These are phyloP conservation scores for Hydra vulgaris DNA, from an alignment of 30 jellyfish, hydroid and myxozoan genomes.

Conservation along the genomic window DNA sequence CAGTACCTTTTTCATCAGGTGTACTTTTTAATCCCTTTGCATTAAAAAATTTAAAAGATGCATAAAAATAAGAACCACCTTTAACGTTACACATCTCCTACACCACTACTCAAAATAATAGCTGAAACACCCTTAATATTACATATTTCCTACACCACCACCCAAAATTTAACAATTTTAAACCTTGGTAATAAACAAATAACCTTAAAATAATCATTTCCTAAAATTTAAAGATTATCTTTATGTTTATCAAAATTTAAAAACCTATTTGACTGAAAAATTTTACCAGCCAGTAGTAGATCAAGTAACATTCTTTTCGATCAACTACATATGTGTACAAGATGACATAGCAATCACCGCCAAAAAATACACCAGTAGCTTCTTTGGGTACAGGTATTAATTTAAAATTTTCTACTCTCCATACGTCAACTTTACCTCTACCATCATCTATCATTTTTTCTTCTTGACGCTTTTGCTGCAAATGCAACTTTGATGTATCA, in stretches of 20 bases:
- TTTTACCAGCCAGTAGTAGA: constrained; percentile 95
- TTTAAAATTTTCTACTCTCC: constrained; percentile 86
- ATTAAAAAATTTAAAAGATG: background rate
- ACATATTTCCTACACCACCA: too few relatives aligned
- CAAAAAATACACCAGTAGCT: constrained; percentile 69
- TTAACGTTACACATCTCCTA: too few relatives aligned
- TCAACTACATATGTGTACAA: constrained; percentile 63
- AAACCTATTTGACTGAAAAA: background rate
- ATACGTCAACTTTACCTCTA: constrained; percentile 66
- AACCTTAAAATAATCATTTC: too few relatives aligned
- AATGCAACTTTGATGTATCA: constrained; percentile 78
- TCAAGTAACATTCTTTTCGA: constrained; percentile 50
- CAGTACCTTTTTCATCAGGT: constrained; percentile 95
- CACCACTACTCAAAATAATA: too few relatives aligned
- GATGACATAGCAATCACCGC: constrained; percentile 90
- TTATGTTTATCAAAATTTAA: background rate
- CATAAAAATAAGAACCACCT: background rate
- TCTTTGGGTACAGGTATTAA: constrained; percentile 69
- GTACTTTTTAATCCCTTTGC: constrained; percentile 77
- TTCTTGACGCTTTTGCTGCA: constrained; percentile 46
- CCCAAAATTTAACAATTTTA: too few relatives aligned
- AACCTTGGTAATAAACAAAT: too few relatives aligned
- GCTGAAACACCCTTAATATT: too few relatives aligned
- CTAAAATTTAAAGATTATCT: too few relatives aligned
- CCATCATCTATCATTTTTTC: constrained; percentile 88